Base-by-base conservation (phyloP, 1,140 invertebrate genomes). In the Protaetia brevitarsis region DNA sequence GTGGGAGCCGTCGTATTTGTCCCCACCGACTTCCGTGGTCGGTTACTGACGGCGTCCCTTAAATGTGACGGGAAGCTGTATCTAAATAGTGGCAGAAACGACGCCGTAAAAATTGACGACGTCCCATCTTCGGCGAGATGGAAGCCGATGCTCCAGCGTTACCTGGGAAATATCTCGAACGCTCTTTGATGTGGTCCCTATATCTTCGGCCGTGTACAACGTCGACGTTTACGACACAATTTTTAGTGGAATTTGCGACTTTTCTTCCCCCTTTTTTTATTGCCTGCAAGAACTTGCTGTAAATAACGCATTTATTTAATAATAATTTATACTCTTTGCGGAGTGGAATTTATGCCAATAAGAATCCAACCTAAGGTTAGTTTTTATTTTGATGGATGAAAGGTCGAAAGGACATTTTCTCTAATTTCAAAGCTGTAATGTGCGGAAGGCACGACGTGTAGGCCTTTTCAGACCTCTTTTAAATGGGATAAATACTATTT, bases 81-180 rank as follows among this genome's bases (percentile, higher is more conserved):
- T 72, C 69, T 72, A 72, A 71, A 71, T 72, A 72, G 71, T 71
- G 64, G 66, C 29, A 66, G 69, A 59, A 71, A 72, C 62, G 68
- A 68, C 64, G 65, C 65, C 64, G 64, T 73, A 73, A 73, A 73
- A 73, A 72, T 73, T 73, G 72, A 73, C 68, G 72, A 68, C 65
- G 61, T 68, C 66, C 65, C 65, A 67, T 69, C 66, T 68, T 70
- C 58, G 36, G 37, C 31, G 34, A 63, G 59, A 66, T 64, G 63
- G 63, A 56, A 64, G 63, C 19, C 31, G 68, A 63, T 59, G 64
- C 41, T 13, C 41, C 23, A 66, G 61, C 45, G 66, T 65, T 62
- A 71, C 70, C 65, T 71, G 59, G 65, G 58, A 66, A 66, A 70
- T 66, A 58, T 51, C 66, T 65, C 31, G 51, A 68, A 67, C 65